Evolutionary conservation across 2,113 vertebrate species (phyloP).

Genomic region (Peucedramus taeniatus): DNA sequence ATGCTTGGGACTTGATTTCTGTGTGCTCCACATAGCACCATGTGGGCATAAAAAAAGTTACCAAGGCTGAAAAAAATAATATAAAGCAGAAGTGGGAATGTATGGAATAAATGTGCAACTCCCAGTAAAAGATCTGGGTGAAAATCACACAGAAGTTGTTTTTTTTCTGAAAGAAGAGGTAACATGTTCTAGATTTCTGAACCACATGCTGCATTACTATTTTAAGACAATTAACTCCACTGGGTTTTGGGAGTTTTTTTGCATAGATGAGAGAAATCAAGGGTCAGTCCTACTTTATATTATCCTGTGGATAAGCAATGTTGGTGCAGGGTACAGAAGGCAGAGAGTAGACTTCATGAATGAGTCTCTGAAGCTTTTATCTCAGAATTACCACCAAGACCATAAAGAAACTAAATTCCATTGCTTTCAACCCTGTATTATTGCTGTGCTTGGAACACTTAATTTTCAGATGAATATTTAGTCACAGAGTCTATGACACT

Average conservation of each 20-base stretch:
- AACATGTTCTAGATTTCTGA: neutral
- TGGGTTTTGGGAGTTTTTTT: accelerated
- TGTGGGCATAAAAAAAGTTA: neutral
- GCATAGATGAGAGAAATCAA: neutral
- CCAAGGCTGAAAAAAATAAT: neutral
- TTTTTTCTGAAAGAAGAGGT: neutral
- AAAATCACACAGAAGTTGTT: neutral
- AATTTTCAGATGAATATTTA: neutral
- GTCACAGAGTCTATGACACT: neutral
- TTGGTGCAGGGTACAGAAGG: neutral
- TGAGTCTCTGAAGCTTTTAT: neutral
- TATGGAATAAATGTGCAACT: neutral
- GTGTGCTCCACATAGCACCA: neutral
- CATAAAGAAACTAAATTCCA: neutral
- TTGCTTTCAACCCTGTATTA: neutral
- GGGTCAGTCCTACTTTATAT: neutral
- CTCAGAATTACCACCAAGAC: neutral
- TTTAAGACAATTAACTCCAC: neutral
- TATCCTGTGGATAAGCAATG: neutral
- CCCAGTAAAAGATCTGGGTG: neutral
- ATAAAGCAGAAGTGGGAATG: neutral
- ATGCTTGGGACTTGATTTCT: neutral
- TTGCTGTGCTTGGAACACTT: neutral
- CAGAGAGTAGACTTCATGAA: neutral
- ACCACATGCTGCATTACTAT: neutral